Conservation (phyloP, 1,140 invertebrate genomes). For the Callitettix versicolor region DNA sequence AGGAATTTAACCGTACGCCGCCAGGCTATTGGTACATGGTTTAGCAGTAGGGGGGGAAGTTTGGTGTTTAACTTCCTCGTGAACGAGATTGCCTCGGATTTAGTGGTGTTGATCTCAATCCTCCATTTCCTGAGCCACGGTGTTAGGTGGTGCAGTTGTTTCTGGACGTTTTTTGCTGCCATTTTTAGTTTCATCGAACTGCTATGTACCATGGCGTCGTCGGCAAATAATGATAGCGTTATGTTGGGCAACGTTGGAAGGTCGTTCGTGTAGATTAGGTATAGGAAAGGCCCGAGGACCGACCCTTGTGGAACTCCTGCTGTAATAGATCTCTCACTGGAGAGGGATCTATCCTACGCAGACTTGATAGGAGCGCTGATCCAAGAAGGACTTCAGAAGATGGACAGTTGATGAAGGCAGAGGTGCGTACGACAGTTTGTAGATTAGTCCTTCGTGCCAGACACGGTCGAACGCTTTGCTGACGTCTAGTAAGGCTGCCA, state of each 20-base stretch:
- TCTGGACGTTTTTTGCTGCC: neutral
- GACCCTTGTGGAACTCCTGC: slow-evolving; percentile 3
- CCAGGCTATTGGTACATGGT: neutral
- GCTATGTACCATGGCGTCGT: neutral
- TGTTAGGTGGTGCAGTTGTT: neutral
- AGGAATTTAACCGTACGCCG: neutral
- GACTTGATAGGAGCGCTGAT: slow-evolving; percentile 16
- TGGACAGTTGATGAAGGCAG: slow-evolving; percentile 11
- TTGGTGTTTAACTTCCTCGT: neutral
- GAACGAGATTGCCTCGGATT: neutral
- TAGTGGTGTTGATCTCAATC: neutral
- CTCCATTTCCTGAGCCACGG: neutral
- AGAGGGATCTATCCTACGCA: neutral
- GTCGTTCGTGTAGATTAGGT: slow-evolving; percentile 11
- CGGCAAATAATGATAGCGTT: neutral
- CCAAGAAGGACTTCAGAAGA: slow-evolving; percentile 23
- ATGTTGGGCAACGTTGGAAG: neutral
- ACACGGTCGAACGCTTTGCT: slow-evolving; percentile 30
- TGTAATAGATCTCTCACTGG: neutral
- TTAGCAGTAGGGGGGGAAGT: neutral
- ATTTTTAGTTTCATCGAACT: neutral
- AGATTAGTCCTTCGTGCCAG: slow-evolving; percentile 26
- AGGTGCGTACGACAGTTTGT: slow-evolving; percentile 23
- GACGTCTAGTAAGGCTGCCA: slow-evolving; percentile 28
- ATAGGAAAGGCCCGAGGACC: slow-evolving; percentile 1